Conservation (phyloP, 92 coral and sea anemone genomes). For the Anthopleura xanthogrammica region DNA sequence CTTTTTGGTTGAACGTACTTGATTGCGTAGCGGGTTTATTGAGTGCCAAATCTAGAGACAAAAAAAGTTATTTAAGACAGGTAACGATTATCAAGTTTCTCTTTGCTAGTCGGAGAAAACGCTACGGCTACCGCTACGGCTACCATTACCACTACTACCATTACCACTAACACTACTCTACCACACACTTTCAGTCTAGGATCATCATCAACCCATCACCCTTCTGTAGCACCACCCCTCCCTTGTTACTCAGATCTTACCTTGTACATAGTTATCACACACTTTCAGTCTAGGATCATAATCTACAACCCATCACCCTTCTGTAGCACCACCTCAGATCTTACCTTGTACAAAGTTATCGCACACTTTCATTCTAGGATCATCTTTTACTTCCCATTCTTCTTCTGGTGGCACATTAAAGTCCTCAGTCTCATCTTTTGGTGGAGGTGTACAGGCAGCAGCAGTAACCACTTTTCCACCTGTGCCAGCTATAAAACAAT, state of each 20-base stretch:
- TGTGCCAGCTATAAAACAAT: too few species aligned
- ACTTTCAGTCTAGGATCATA: too few species aligned
- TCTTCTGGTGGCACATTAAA: slow-evolving; percentile 2
- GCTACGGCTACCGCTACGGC: background rate
- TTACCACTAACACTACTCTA: too few species aligned
- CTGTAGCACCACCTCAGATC: background rate
- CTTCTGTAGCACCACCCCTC: too few species aligned
- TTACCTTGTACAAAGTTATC: slow-evolving; percentile 73
- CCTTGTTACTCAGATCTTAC: too few species aligned
- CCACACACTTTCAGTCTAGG: too few species aligned
- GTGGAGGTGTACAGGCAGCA: slow-evolving; percentile 9
- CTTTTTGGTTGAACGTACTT: slow-evolving; percentile 33
- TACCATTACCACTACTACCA: too few species aligned
- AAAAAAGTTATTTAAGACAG: background rate
- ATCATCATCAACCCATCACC: too few species aligned
- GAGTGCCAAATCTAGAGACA: slow-evolving; percentile 56
- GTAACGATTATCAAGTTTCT: background rate
- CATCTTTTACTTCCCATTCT: slow-evolving; percentile 56
- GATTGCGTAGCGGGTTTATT: slow-evolving; percentile 67
- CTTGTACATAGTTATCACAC: too few species aligned
- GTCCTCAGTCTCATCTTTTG: slow-evolving; percentile 13
- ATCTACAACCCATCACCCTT: too few species aligned
- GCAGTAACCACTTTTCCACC: background rate
- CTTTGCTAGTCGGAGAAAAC: background rate
- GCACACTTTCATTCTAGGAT: slow-evolving; percentile 57